Percentiles rank a stretch among this genome's conserved stretches.
Conservation (phyloP, 2,888 invertebrate species). For the Lapara coniferarum region DNA sequence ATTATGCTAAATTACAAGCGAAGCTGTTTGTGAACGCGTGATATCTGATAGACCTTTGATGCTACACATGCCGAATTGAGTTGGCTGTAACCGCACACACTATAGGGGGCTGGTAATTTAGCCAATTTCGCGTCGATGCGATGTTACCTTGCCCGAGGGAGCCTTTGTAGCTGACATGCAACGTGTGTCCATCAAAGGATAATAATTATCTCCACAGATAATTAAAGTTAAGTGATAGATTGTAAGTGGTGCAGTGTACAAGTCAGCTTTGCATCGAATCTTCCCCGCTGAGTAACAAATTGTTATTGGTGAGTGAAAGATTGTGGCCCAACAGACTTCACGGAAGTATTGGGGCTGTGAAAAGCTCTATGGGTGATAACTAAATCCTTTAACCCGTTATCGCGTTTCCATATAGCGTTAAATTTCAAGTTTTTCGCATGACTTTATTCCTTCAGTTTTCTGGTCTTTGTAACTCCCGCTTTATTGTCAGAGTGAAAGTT, state of each 20-base stretch:
- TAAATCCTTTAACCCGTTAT: background rate
- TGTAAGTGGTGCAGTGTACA: background rate
- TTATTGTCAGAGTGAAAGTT: no score
- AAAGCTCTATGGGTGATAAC: conserved; percentile 15
- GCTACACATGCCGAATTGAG: background rate
- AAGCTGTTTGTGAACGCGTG: background rate
- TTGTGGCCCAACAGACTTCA: background rate
- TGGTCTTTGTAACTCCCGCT: no score
- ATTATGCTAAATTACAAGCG: conserved; percentile 2
- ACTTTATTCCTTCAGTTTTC: no score
- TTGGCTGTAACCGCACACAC: background rate
- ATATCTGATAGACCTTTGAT: background rate
- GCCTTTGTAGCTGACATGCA: background rate
- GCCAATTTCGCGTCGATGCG: conserved; percentile 2
- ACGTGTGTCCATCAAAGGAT: conserved; percentile 5
- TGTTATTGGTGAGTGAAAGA: background rate
- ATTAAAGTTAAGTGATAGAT: conserved; percentile 15
- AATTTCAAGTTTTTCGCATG: background rate
- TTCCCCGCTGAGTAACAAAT: conserved; percentile 14
- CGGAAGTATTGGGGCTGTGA: background rate
- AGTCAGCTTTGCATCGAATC: background rate
- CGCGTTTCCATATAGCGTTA: background rate
- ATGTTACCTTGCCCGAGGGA: background rate
- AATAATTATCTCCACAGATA: conserved; percentile 6
- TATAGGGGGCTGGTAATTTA: background rate